phyloP scores from a whole-genome alignment of 2,113 vertebrate species.

The Rissa tridactyla region DNA sequence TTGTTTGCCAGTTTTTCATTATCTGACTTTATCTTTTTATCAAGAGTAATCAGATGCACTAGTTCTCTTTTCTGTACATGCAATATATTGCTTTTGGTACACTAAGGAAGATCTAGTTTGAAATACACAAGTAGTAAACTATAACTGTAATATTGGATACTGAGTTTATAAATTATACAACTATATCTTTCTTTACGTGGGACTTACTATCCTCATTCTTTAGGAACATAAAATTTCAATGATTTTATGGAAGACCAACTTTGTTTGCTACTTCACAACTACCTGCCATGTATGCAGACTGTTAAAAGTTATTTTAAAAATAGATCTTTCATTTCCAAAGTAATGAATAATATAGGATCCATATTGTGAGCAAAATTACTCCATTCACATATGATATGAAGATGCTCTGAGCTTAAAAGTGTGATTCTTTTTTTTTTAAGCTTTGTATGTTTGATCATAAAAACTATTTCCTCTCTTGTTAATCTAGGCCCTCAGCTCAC shows the following conservation, averaged over 20 bases:
- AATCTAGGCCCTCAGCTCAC: neutral
- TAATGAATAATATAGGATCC: neutral
- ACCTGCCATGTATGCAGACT: neutral
- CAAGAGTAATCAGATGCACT: neutral
- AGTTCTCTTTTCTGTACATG: neutral
- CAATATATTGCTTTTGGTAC: neutral
- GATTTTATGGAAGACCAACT: neutral
- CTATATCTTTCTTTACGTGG: neutral
- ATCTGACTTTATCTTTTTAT: neutral
- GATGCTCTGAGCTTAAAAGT: neutral
- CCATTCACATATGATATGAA: accelerated
- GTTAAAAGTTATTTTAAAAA: neutral
- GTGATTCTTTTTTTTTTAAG: neutral
- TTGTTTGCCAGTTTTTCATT: neutral
- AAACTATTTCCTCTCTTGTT: neutral
- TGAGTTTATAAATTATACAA: neutral
- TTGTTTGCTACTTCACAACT: neutral
- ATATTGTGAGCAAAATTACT: neutral
- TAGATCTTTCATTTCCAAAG: neutral
- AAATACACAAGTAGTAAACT: neutral
- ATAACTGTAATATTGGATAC: neutral
- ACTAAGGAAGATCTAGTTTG: neutral
- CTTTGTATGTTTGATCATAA: neutral
- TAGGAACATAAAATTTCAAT: neutral
- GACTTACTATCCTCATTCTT: neutral